These are phyloP conservation scores for Rhaphigaster nebulosa DNA, from an alignment of 2,888 invertebrate genomes.

Conservation along the genomic window DNA sequence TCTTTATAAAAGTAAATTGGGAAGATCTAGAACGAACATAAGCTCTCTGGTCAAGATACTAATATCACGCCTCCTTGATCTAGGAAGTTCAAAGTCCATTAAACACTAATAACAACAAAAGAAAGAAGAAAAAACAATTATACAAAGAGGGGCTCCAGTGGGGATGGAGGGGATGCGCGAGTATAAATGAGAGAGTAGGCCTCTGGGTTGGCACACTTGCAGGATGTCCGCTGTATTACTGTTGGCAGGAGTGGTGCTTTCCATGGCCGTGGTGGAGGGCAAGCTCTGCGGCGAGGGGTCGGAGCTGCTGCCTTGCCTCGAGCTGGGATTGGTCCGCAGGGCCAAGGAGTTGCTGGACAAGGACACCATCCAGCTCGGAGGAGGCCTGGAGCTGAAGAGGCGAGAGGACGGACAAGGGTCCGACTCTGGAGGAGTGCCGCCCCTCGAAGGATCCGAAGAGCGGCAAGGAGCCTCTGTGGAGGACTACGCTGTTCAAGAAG, in stretches of 20 bases:
- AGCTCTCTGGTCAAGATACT: background rate
- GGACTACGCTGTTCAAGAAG: constrained; percentile 73
- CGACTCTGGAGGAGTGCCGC: constrained; percentile 69
- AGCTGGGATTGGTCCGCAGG: constrained; percentile 73
- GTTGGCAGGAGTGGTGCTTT: constrained; percentile 24
- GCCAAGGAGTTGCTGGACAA: constrained; percentile 74
- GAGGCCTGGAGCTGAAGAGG: constrained; percentile 70
- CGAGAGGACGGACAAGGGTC: constrained; percentile 68
- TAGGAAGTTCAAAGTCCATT: constrained; percentile 14
- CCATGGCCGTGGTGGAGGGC: constrained; percentile 40
- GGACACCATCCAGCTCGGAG: constrained; percentile 73
- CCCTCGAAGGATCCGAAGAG: constrained; percentile 65
- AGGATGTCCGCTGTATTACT: background rate
- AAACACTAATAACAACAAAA: constrained; percentile 33
- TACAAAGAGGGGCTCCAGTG: background rate
- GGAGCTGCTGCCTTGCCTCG: constrained; percentile 71
- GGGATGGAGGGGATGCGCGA: background rate
- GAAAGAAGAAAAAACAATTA: constrained; percentile 30
- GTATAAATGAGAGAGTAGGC: constrained; percentile 47
- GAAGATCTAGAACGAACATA: background rate
- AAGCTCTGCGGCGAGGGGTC: constrained; percentile 43
- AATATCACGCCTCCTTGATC: background rate
- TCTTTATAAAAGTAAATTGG: too few relatives aligned
- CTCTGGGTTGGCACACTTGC: constrained; percentile 43
- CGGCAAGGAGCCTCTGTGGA: constrained; percentile 74